Percentiles rank a stretch among this genome's conserved stretches.
These are phyloP conservation scores for Porites lobata DNA, from an alignment of 92 coral and sea anemone species.

Conservation along the genomic window DNA sequence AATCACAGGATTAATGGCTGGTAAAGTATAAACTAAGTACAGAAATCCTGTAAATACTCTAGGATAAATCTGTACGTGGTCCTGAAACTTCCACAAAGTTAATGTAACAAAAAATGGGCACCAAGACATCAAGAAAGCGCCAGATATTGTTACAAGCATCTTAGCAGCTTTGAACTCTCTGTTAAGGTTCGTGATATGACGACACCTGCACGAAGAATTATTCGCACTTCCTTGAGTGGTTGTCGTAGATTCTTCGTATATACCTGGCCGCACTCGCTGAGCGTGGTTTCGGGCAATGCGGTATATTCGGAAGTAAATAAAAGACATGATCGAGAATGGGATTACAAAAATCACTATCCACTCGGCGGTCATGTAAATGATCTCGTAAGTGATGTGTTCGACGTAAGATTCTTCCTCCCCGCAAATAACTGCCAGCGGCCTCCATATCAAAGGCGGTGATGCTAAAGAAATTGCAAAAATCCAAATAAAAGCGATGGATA, in stretches of 20 bases:
- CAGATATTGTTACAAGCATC: conserved; percentile 66
- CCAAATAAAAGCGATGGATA: conserved; percentile 39
- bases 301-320: conserved; percentile 48
- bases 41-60: conserved; percentile 48
- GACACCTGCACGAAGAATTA: not conserved
- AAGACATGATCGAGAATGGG: conserved; percentile 57
- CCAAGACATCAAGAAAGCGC: conserved; percentile 64
- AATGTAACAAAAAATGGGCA: conserved; percentile 61
- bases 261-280: conserved; percentile 43
- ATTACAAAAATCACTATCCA: conserved; percentile 60
- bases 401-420: conserved; percentile 55
- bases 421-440: conserved; percentile 66
- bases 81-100: conserved; percentile 59
- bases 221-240: not conserved
- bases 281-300: conserved; percentile 55
- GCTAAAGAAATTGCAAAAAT: conserved; percentile 43
- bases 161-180: conserved; percentile 67
- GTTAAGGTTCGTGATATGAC: conserved; percentile 27
- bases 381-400: conserved; percentile 35
- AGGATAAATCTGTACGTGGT: conserved; percentile 8
- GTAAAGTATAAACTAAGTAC: conserved; percentile 57
- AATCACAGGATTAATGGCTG: conserved; percentile 61
- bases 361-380: conserved; percentile 62
- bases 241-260: not conserved
- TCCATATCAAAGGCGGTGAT: conserved; percentile 66